phyloP scores from a whole-genome alignment of 2,113 vertebrate genomes.

The Carlito syrichta region DNA sequence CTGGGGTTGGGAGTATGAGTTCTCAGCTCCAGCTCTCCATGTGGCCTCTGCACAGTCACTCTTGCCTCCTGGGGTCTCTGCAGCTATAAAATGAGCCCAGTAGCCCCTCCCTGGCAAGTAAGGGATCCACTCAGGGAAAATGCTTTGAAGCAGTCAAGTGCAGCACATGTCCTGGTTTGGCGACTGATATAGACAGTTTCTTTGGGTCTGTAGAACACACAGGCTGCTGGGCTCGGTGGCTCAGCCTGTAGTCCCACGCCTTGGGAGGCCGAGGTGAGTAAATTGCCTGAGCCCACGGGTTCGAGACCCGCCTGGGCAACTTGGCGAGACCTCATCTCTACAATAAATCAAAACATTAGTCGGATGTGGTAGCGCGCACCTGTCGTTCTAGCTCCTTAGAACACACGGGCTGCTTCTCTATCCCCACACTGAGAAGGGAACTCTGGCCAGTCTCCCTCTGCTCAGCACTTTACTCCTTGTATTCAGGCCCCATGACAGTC shows the following conservation, averaged over 20 bases:
- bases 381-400: too few species aligned
- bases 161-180: not conserved
- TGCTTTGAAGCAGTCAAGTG: not conserved
- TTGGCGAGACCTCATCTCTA: too few species aligned
- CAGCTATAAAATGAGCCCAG: not conserved
- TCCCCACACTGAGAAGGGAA: too few species aligned
- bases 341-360: too few species aligned
- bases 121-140: not conserved
- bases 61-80: not conserved
- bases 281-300: too few species aligned
- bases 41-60: not conserved
- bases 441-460: not conserved
- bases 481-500: not conserved
- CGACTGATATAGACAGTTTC: not conserved
- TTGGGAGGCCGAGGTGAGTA: too few species aligned
- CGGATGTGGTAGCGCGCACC: too few species aligned
- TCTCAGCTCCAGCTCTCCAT: not conserved
- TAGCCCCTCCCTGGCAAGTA: too few species aligned
- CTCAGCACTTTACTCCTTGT: not conserved
- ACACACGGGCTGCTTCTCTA: not conserved
- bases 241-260: too few species aligned
- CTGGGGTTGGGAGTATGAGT: too few species aligned
- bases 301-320: too few species aligned
- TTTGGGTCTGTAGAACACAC: not conserved
- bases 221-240: too few species aligned